A percentile compares a stretch with the other conserved stretches of the same genome.
These are phyloP conservation scores for Drosophila sturtevanti DNA, from an alignment of 1,140 invertebrate species.

Conservation along the genomic window DNA sequence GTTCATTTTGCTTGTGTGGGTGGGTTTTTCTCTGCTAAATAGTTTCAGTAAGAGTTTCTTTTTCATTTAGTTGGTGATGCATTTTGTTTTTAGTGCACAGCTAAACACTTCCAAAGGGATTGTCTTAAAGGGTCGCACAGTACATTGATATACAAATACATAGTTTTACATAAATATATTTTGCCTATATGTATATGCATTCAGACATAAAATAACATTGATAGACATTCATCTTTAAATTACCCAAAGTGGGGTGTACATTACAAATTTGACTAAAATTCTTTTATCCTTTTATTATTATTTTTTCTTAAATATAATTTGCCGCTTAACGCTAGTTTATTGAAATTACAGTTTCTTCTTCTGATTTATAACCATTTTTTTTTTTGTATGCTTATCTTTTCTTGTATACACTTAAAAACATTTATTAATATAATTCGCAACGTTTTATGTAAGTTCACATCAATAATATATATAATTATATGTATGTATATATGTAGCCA, in stretches of 20 bases:
- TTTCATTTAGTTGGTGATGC: constrained; percentile 28
- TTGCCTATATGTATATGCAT: constrained; percentile 16
- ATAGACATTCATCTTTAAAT: constrained; percentile 11
- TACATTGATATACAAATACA: constrained; percentile 76
- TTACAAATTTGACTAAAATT: constrained; percentile 64
- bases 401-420: constrained; percentile 74
- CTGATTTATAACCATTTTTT: constrained; percentile 68
- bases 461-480: constrained; percentile 34
- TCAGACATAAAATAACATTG: constrained; percentile 15
- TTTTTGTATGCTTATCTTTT: constrained; percentile 57
- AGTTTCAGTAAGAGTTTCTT: constrained; percentile 32
- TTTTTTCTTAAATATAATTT: constrained; percentile 45
- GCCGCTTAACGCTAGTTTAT: constrained; percentile 63
- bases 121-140: constrained; percentile 71
- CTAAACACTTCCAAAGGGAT: constrained; percentile 70
- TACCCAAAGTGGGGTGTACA: constrained; percentile 21
- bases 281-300: constrained; percentile 45
- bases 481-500: too few species aligned
- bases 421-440: constrained; percentile 57
- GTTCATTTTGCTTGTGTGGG: constrained; percentile 48
- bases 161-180: constrained; percentile 73
- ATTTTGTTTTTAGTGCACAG: constrained; percentile 55
- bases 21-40: constrained; percentile 40
- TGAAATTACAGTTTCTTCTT: constrained; percentile 83
- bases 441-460: constrained; percentile 54